Conservation (phyloP, 2,113 vertebrate species). For the Oenanthe oenanthe region DNA sequence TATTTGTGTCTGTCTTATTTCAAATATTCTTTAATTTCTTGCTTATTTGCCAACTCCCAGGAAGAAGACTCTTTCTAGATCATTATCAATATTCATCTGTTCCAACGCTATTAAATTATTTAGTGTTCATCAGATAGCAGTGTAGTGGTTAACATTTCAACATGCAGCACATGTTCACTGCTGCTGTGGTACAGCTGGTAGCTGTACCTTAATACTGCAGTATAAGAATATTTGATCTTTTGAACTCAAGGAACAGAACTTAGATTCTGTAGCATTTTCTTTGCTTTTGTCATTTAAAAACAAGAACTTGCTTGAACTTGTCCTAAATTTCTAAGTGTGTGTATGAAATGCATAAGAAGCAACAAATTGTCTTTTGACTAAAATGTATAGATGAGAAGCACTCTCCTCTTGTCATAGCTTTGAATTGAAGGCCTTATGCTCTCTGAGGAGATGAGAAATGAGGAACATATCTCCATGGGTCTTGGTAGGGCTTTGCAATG, state of each 20-base stretch:
- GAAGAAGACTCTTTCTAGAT: not conserved
- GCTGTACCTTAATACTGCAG: not conserved
- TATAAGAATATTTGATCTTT: not conserved
- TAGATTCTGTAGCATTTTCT: not conserved
- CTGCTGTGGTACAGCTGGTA: not conserved
- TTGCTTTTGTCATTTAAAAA: not conserved
- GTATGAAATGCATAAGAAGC: not conserved
- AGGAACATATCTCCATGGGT: not conserved
- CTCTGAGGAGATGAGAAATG: not conserved
- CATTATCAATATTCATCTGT: not conserved
- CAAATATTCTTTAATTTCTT: not conserved
- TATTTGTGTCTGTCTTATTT: not conserved
- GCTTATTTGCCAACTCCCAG: not conserved
- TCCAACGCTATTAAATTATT: not conserved
- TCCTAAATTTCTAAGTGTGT: not conserved
- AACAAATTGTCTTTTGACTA: not conserved
- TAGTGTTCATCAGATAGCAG: not conserved
- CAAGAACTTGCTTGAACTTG: not conserved
- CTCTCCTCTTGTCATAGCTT: not conserved
- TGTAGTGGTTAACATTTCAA: not conserved
- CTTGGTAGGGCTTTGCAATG: not conserved
- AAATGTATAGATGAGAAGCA: not conserved
- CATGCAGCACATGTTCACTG: not conserved
- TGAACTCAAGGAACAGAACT: not conserved
- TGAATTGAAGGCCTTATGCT: not conserved